phyloP scores from a whole-genome alignment of 2,797 vertebrate genomes.

The Bradypodion pumilum region DNA sequence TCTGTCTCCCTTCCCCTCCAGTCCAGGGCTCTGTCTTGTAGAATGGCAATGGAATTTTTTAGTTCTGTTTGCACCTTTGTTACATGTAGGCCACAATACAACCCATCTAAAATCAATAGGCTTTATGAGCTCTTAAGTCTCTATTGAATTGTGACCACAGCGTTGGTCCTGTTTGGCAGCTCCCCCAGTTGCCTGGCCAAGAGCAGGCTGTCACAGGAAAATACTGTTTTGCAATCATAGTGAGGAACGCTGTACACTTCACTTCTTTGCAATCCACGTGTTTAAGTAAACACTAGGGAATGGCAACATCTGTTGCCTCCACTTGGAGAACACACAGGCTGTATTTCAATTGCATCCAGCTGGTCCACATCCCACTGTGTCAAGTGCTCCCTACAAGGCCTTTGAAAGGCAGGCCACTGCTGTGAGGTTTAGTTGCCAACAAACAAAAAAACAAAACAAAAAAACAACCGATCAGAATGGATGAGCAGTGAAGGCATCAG shows the following conservation, averaged over 20 bases:
- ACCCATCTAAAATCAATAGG: neutral
- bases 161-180: constrained; percentile 6
- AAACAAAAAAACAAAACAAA: too few relatives aligned
- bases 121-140: neutral
- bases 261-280: neutral
- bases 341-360: constrained; percentile 18
- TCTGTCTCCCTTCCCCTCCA: too few relatives aligned
- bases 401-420: neutral
- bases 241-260: neutral
- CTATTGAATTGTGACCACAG: constrained; percentile 1
- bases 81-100: neutral
- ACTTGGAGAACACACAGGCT: neutral
- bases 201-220: constrained; percentile 11
- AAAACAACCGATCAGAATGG: neutral
- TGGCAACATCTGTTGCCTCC: constrained; percentile 29
- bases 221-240: neutral
- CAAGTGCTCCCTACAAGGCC: neutral
- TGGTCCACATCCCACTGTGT: neutral
- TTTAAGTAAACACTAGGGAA: constrained; percentile 22
- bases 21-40: too few relatives aligned
- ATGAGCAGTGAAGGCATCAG: neutral
- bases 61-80: neutral
- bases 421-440: neutral
- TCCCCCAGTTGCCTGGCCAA: neutral
- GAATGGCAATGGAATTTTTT: neutral